Conservation (phyloP, 2,797 vertebrate genomes). For the Odontamblyopus lacepedii region DNA sequence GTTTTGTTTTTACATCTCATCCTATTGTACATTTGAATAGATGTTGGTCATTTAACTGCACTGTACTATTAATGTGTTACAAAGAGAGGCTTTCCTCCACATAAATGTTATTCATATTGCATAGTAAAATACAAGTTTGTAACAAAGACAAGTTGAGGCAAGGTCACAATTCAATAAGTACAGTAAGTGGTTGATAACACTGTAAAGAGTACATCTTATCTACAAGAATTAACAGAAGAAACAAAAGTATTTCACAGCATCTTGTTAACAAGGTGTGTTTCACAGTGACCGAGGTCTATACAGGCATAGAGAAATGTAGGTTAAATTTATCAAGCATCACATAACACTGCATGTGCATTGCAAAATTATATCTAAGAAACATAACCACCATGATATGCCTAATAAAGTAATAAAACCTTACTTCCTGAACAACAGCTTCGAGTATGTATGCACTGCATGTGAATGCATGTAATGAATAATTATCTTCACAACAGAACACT, state of each 20-base stretch:
- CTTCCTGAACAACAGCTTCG: not conserved
- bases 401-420: not conserved
- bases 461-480: not conserved
- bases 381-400: not conserved
- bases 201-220: not conserved
- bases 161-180: slow-evolving; percentile 10
- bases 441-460: not conserved
- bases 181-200: slow-evolving; percentile 14
- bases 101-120: slow-evolving; percentile 7
- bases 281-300: slow-evolving; percentile 31
- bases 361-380: slow-evolving; percentile 1
- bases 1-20: no score
- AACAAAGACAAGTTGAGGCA: slow-evolving; percentile 16
- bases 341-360: slow-evolving; percentile 14
- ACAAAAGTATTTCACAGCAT: slow-evolving; percentile 36
- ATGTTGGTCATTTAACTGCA: not conserved
- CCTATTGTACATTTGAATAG: not conserved
- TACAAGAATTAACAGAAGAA: slow-evolving; percentile 3
- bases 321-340: slow-evolving; percentile 12
- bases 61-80: not conserved
- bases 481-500: not conserved
- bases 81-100: not conserved
- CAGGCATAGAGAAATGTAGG: slow-evolving; percentile 14
- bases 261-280: slow-evolving; percentile 22
- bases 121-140: slow-evolving; percentile 13